Base-by-base conservation (phyloP, 1,140 invertebrate species). In the Macrostomum lignano region DNA sequence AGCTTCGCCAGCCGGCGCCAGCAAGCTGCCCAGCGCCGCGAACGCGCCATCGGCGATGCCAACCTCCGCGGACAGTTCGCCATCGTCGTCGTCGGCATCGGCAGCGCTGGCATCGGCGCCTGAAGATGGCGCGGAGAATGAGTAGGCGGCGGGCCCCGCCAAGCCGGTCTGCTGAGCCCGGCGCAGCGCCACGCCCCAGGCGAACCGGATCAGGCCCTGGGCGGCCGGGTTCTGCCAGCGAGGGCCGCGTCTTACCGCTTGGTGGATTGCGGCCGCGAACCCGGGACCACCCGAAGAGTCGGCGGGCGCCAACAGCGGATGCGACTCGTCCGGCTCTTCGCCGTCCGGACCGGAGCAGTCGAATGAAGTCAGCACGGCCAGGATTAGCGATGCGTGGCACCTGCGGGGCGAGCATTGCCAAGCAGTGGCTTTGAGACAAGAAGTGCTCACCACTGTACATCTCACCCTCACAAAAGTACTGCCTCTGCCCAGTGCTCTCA, bases 171-270 rank as follows among this genome's bases (percentile, higher is more conserved):
- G n/a, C n/a, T n/a, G n/a, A n/a, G n/a, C n/a, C n/a, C n/a, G n/a
- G n/a, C 73, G 67, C n/a, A 84, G 49, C 7, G 73, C 70, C 15
- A 84, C 55, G 0, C 72, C 70, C 49, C 77, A 68, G 4, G 71
- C 69, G 48, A 84, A 71, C 43, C 73, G 70, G 17, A 72, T 61
- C 0, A 79, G 48, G 1, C 69, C 69, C 31, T 71, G 66, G 4
- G 81, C 48, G 2, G 71, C 72, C 40, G 54, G 44, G 40, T 55
- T 65, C 38, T 64, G 59, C 73, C 71, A 74, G 29, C 36, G 35
- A 2, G 49, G 55, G 2, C 56, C 41, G 21, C 62, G 53, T 33
- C 62, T 46, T 43, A 69, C 45, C 58, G 67, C 50, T 59, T 58
- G 58, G 23, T 67, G 56, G 11, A 69, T 46, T 3, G 61, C 51